phyloP scores from a whole-genome alignment of 2,797 vertebrate species.

The Limosa lapponica region DNA sequence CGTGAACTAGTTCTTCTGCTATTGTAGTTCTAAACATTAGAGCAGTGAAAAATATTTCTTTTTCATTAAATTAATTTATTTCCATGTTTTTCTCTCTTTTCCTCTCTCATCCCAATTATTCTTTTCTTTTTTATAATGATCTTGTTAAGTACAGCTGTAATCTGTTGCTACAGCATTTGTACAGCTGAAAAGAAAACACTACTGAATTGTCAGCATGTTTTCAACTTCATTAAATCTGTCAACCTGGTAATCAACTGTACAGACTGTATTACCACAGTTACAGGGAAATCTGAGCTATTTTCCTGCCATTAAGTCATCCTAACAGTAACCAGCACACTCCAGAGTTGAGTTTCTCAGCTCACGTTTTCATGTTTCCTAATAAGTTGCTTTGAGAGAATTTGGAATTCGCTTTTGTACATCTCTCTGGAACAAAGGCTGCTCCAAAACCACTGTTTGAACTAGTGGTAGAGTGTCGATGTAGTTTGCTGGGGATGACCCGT shows the following conservation, averaged over 20 bases:
- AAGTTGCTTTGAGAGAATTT: slow-evolving; percentile 4
- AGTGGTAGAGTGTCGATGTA: not conserved
- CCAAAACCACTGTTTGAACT: not conserved
- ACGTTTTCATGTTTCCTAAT: not conserved
- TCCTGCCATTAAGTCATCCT: slow-evolving; percentile 18
- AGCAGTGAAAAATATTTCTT: not conserved
- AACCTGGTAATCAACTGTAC: slow-evolving; percentile 65
- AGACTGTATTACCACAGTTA: not conserved
- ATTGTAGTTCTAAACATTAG: not conserved
- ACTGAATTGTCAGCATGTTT: slow-evolving; percentile 66
- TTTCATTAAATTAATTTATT: slow-evolving; percentile 44
- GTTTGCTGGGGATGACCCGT: not conserved
- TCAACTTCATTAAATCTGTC: slow-evolving; percentile 73
- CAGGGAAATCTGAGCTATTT: slow-evolving; percentile 26
- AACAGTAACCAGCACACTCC: not conserved
- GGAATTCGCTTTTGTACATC: not conserved
- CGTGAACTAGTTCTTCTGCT: not conserved
- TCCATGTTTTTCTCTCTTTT: not conserved
- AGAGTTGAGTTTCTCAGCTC: not conserved
- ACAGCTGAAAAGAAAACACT: slow-evolving; percentile 65
- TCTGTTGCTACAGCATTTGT: slow-evolving; percentile 63
- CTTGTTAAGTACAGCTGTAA: slow-evolving; percentile 57
- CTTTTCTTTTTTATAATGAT: not conserved
- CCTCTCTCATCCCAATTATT: slow-evolving; percentile 29
- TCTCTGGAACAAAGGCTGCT: not conserved